Evolutionary conservation across 1,140 invertebrate genomes (phyloP).

Genomic region (Psilanteris sp.): DNA sequence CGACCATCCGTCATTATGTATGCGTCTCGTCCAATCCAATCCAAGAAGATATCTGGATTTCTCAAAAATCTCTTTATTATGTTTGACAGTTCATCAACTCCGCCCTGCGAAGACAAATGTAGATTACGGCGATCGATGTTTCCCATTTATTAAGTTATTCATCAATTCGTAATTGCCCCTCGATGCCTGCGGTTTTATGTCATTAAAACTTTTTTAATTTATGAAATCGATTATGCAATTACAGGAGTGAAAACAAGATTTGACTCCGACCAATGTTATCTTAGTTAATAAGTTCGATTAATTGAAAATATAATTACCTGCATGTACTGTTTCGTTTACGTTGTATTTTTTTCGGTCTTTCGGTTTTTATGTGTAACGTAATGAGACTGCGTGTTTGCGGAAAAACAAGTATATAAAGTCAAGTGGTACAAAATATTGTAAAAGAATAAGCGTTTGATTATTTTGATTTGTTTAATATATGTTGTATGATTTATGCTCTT

Average conservation of each 20-base stretch:
- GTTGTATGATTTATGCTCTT: too few relatives aligned
- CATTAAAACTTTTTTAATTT: constrained; percentile 17
- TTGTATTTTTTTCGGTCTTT: too few relatives aligned
- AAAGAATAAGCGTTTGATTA: too few relatives aligned
- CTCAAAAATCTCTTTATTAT: constrained; percentile 51
- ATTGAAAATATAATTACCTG: neutral
- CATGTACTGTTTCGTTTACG: too few relatives aligned
- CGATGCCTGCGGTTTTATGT: neutral
- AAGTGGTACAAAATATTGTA: too few relatives aligned
- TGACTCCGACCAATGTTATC: neutral
- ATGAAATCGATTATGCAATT: constrained; percentile 28
- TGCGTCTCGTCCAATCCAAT: constrained; percentile 7
- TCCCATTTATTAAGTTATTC: constrained; percentile 36
- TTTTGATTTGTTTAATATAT: too few relatives aligned
- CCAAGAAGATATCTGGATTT: constrained; percentile 26
- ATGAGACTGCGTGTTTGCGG: too few relatives aligned
- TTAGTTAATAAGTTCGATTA: neutral
- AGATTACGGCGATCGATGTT: constrained; percentile 25
- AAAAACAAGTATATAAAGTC: too few relatives aligned
- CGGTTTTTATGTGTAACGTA: too few relatives aligned
- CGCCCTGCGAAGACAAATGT: neutral
- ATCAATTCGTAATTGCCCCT: constrained; percentile 14
- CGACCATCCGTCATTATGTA: constrained; percentile 48
- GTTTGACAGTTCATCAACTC: constrained; percentile 43
- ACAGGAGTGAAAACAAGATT: neutral